Conservation (phyloP, 2,888 invertebrate species). For the Ennomos fuscantarius region DNA sequence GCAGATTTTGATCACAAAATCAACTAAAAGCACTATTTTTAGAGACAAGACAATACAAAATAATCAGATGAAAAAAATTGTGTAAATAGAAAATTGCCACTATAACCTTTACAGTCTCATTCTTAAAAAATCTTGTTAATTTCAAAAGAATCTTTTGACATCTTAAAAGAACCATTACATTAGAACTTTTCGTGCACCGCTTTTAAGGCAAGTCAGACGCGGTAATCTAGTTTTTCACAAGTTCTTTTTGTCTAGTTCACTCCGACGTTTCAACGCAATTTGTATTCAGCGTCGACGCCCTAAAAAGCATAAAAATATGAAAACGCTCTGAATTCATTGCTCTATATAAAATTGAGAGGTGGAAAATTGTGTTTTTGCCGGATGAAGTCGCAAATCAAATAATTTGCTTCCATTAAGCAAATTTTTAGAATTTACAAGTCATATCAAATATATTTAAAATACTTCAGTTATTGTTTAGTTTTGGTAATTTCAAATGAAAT, state of each 20-base stretch:
- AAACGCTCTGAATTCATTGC: slow-evolving; percentile 54
- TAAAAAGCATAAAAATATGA: slow-evolving; percentile 60
- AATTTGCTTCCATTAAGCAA: no score
- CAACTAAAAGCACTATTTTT: no score
- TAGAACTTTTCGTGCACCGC: not conserved
- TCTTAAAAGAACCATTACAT: slow-evolving; percentile 1
- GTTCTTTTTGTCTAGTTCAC: slow-evolving; percentile 34
- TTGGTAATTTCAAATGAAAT: no score
- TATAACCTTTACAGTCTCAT: not conserved
- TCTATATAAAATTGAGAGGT: slow-evolving; percentile 41
- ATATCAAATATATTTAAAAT: no score
- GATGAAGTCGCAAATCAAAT: not conserved
- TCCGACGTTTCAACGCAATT: slow-evolving; percentile 50
- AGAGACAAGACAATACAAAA: no score
- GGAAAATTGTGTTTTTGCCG: slow-evolving; percentile 13
- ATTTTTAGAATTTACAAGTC: no score
- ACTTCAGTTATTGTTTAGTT: no score
- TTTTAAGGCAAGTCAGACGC: slow-evolving; percentile 1
- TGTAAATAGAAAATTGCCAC: no score
- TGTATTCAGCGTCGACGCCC: slow-evolving; percentile 57
- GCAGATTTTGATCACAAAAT: no score
- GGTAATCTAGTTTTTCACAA: slow-evolving; percentile 33
- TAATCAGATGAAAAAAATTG: no score
- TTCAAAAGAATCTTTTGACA: not conserved
- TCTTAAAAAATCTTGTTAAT: not conserved